Base-by-base conservation (phyloP, 2,888 invertebrate genomes). In the Hipparchia semele region DNA sequence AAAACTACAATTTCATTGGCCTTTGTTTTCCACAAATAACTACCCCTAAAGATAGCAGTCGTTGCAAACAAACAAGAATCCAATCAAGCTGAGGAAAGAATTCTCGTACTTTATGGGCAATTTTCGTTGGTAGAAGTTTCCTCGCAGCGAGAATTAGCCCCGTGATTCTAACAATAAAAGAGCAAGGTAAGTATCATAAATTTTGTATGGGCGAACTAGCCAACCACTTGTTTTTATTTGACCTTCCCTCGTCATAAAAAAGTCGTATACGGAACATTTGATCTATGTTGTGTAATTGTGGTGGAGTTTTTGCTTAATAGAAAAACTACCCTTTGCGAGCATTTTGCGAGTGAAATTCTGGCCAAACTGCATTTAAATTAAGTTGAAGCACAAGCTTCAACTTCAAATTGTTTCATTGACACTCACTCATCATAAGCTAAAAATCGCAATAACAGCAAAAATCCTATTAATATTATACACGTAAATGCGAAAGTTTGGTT, bases 31-130 rank as follows among this genome's bases (percentile, higher is more conserved):
- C 62, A 62, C 68, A 54, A 68, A 68, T 65, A 45, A 67, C 49
- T 71, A 39, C n/a, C n/a, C n/a, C 12, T 33, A 59, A 59, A 56
- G 62, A 49, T 62, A 67, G 53, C 61, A 49, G 62, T 72, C 68
- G 46, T 59, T 49, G 58, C 69, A 73, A 75, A 72, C 67, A 72
- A 74, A 74, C 62, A 74, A 74, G 70, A 68, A 76, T 68, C 74
- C 68, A 76, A 76, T 74, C 74, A 72, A 70, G 60, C 68, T 56
- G 68, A 68, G 67, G 68, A 56, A 33, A 67, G 56, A 64, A 68
- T 71, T 68, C 71, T 65, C 53, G 49, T 66, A 49, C 70, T 72
- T 76, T 74, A 76, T 74, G 59, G 70, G 61, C 62, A 61, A 72
- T 76, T 68, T 64, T 68, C 70, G 68, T 68, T 70, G 70, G 39